These are phyloP conservation scores for Azorinus chamasolen DNA, from an alignment of 2,888 invertebrate species.

Conservation along the genomic window DNA sequence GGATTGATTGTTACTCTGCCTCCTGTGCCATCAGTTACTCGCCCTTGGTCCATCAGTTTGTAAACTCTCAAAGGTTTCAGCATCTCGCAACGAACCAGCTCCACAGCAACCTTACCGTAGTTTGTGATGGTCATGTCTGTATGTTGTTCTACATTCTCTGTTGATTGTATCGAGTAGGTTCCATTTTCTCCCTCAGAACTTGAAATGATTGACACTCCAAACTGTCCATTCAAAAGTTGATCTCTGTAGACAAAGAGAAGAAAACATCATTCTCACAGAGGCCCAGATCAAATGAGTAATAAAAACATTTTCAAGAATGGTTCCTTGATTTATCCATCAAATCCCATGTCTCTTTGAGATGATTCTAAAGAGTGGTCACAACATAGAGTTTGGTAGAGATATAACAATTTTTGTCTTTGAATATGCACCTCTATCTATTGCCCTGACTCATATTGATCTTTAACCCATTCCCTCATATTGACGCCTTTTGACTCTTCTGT, in stretches of 20 bases:
- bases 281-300: too few relatives aligned
- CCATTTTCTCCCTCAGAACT: conserved; percentile 43
- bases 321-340: too few relatives aligned
- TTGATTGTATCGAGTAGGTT: conserved; percentile 52
- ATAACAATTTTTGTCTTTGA: too few relatives aligned
- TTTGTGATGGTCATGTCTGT: conserved; percentile 62
- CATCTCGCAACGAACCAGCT: conserved; percentile 72
- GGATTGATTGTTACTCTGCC: conserved; percentile 50
- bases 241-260: conserved; percentile 44
- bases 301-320: too few relatives aligned
- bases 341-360: too few relatives aligned
- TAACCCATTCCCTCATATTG: too few relatives aligned
- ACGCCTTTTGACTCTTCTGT: too few relatives aligned
- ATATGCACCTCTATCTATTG: too few relatives aligned
- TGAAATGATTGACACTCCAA: conserved; percentile 54
- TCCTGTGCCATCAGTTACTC: conserved; percentile 66
- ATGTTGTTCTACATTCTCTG: conserved; percentile 34
- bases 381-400: too few relatives aligned
- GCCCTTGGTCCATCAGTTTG: conserved; percentile 63
- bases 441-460: too few relatives aligned
- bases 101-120: conserved; percentile 36
- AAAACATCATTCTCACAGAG: background rate
- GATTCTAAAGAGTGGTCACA: too few relatives aligned
- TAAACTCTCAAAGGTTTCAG: conserved; percentile 73
- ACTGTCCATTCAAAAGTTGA: conserved; percentile 57